Evolutionary conservation across 2,888 invertebrate species (phyloP), one percentile per base, ranked within the genome.

Genomic region (Dicyrtoma fusca): DNA sequence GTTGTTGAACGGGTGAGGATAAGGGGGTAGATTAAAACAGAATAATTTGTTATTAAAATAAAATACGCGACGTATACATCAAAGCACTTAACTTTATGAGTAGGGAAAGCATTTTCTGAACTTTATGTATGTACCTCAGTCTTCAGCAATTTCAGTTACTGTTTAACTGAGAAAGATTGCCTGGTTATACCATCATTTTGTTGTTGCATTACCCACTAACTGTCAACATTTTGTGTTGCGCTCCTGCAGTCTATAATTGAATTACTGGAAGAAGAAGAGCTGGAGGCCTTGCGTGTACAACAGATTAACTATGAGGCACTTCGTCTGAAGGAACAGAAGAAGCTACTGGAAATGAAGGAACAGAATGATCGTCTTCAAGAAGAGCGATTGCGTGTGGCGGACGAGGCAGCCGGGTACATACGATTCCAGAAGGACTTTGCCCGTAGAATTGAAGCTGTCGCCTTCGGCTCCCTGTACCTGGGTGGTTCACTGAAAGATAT

Each of bases 181-280:
- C n/a, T n/a, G n/a, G n/a, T n/a, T n/a, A n/a, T n/a, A n/a, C n/a
- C n/a, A n/a, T n/a, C n/a, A n/a, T n/a, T n/a, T n/a, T n/a, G n/a
- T n/a, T n/a, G n/a, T n/a, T n/a, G n/a, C n/a, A n/a, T n/a, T n/a
- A n/a, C n/a, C n/a, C n/a, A n/a, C n/a, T n/a, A n/a, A n/a, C n/a
- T n/a, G n/a, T n/a, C n/a, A n/a, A n/a, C n/a, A n/a, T n/a, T n/a
- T n/a, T n/a, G n/a, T n/a, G n/a, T n/a, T n/a, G n/a, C n/a, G n/a
- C 21, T 8, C 21, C 6, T 2, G 17, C 26, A 66, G 66, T 49
- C 66, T 21, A 25, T 63, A 23, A 53, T 51, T n/a, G 71, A 71
- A 25, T 44, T 71, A 55, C n/a, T 71, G 44, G 71, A 71, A 8
- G 71, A 71, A 64, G 71, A 71, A 45, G 71, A 71, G 19, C 49